These are phyloP conservation scores for Cotesia typhae DNA, from an alignment of 1,140 invertebrate genomes.

Conservation along the genomic window DNA sequence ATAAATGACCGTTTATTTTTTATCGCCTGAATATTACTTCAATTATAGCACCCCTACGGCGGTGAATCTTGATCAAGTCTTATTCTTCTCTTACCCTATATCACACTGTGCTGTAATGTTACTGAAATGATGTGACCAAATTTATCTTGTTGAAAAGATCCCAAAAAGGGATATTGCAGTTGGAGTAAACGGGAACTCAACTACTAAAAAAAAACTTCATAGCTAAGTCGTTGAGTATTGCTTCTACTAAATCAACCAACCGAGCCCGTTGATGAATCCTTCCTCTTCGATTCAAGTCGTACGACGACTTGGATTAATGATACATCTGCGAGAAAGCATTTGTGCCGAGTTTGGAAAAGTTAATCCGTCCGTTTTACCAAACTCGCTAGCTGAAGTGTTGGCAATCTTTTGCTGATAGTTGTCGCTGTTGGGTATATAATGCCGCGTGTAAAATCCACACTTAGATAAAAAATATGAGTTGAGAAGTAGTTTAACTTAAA, in stretches of 20 bases:
- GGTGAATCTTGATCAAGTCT: conserved; percentile 22
- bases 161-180: conserved; percentile 24
- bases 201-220: conserved; percentile 33
- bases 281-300: not conserved
- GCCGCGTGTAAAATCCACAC: conserved; percentile 41
- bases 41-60: not conserved
- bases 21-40: not conserved
- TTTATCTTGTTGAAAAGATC: conserved; percentile 28
- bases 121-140: not conserved
- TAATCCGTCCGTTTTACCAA: conserved; percentile 40
- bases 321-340: conserved; percentile 44
- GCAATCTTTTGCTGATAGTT: not conserved
- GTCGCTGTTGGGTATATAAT: conserved; percentile 11
- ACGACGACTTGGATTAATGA: conserved; percentile 45
- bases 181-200: not conserved
- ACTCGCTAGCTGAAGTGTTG: not conserved
- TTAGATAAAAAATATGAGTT: conserved; percentile 36
- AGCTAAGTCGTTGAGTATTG: conserved; percentile 3
- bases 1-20: conserved; percentile 13
- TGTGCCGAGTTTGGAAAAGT: conserved; percentile 42
- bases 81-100: conserved; percentile 7
- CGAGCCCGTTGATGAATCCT: conserved; percentile 18
- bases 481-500: conserved; percentile 1
- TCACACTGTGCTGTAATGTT: not conserved
- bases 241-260: conserved; percentile 25